phyloP scores from a whole-genome alignment of 1,140 invertebrate genomes.

The Drosophila teissieri region DNA sequence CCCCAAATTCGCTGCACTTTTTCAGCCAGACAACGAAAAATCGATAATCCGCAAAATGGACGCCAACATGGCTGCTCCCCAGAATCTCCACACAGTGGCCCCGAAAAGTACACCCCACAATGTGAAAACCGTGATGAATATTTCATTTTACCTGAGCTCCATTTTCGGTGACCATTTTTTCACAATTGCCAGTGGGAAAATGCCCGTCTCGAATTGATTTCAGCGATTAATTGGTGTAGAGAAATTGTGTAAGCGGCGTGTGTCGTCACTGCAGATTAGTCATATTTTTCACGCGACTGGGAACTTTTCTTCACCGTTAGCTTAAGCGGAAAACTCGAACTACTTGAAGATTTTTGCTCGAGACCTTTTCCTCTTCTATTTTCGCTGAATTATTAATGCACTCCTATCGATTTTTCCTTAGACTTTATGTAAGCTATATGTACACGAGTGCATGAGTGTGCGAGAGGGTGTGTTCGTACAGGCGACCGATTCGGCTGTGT shows the following conservation, averaged over 20 bases:
- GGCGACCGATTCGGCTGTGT: conserved; percentile 47
- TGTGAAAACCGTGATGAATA: conserved; percentile 28
- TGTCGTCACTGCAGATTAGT: conserved; percentile 84
- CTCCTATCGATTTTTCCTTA: conserved; percentile 78
- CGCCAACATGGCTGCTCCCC: conserved; percentile 80
- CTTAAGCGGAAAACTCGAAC: conserved; percentile 18
- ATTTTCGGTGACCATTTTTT: conserved; percentile 84
- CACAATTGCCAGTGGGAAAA: conserved; percentile 28
- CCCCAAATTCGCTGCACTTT: conserved; percentile 45
- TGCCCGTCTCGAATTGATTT: conserved; percentile 26
- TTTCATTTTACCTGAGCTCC: conserved; percentile 78
- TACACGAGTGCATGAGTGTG: conserved; percentile 57
- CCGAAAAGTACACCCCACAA: conserved; percentile 30
- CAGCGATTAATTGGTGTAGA: conserved; percentile 68
- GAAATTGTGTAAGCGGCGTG: conserved; percentile 80
- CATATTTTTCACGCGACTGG: conserved; percentile 62
- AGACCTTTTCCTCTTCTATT: conserved; percentile 37
- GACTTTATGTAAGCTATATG: conserved; percentile 75
- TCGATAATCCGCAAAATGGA: conserved; percentile 82
- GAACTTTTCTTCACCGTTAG: conserved; percentile 44
- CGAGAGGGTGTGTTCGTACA: conserved; percentile 50
- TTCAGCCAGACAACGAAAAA: conserved; percentile 71
- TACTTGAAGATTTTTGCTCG: conserved; percentile 29
- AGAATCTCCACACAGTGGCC: conserved; percentile 31
- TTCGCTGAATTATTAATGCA: conserved; percentile 75